phyloP scores from a whole-genome alignment of 2,888 invertebrate species.

The Cylindroiulus punctatus region DNA sequence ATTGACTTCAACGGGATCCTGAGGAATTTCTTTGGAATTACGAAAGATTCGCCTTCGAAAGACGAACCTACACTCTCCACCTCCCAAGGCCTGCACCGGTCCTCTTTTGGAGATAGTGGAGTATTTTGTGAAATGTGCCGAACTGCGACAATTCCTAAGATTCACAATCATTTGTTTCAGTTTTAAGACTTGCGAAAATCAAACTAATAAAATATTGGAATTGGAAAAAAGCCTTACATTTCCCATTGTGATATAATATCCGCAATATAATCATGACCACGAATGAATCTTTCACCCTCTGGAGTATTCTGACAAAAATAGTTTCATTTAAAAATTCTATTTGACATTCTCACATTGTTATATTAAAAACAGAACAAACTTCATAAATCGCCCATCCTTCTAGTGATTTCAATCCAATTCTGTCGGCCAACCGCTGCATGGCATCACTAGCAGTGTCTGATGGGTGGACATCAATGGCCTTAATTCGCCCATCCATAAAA shows the following conservation, averaged over 20 bases:
- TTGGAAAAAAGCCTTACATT: slow-evolving; percentile 67
- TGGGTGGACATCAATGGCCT: slow-evolving; percentile 94
- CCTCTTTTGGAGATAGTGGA: slow-evolving; percentile 61
- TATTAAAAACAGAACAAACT: slow-evolving; percentile 60
- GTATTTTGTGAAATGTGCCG: slow-evolving; percentile 61
- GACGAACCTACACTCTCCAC: slow-evolving; percentile 90
- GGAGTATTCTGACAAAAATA: slow-evolving; percentile 78
- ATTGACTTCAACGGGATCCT: slow-evolving; percentile 94
- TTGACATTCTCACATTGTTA: background rate
- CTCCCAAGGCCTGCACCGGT: slow-evolving; percentile 73
- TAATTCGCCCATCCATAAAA: slow-evolving; percentile 93
- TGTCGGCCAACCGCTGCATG: slow-evolving; percentile 86
- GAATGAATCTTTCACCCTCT: slow-evolving; percentile 88
- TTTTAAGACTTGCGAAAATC: background rate
- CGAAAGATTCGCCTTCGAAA: slow-evolving; percentile 91
- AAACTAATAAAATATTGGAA: background rate
- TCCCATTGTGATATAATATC: slow-evolving; percentile 97
- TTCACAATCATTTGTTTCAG: background rate
- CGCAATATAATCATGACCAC: slow-evolving; percentile 89
- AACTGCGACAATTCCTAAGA: slow-evolving; percentile 60
- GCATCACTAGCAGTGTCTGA: slow-evolving; percentile 94
- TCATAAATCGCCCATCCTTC: slow-evolving; percentile 95
- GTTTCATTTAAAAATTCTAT: no score
- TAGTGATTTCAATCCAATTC: slow-evolving; percentile 79
- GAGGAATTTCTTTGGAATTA: slow-evolving; percentile 87